Base-by-base conservation (phyloP, 2,113 vertebrate species). In the Kryptolebias marmoratus region DNA sequence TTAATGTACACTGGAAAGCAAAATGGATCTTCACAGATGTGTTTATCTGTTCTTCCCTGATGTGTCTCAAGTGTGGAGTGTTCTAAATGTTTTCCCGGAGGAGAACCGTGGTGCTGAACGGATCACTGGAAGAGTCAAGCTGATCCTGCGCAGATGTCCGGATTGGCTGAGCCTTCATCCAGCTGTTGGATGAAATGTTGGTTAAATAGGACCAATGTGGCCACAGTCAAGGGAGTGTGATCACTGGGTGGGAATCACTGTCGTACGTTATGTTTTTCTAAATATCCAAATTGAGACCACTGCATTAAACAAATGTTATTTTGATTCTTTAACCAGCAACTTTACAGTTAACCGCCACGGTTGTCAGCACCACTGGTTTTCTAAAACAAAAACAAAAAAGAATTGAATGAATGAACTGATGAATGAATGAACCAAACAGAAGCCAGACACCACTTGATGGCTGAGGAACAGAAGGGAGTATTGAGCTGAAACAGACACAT, bases 1-100 rank as follows among this genome's bases (percentile, higher is more conserved):
- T 5, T 42, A 10, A 8, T 42, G 39, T 16, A 42, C 36, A 57
- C 28, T 66, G 36, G 44, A 61, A 57, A 73, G 54, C 31, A 55
- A 71, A 67, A 75, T 53, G 59, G 76, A 57, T 75, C 79, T 64
- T n/a, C 76, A 61, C 85, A 87, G 84, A 90, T 92, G 83, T 81
- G 32, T 80, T 81, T 31, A 57, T 76, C 73, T 56, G 53, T 68
- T 18, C 22, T 68, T 18, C 22, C 52, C 61, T 57, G 56, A 65
- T 49, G 22, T 55, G 66, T 79, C 30, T 56, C n/a, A 52, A 47
- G 10, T 68, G 57, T 10, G 3, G 53, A 54, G 79, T 22, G 31
- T 6, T 72, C 79, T 64, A 84, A 83, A 73, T 62, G 39, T 22
- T 53, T 75, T 60, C 79, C 78, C 62, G 8, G 45, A 71, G 66